Percentiles rank a stretch among this genome's conserved stretches.
phyloP scores from a whole-genome alignment of 1,140 invertebrate genomes.

The Tetranychus cinnabarinus region DNA sequence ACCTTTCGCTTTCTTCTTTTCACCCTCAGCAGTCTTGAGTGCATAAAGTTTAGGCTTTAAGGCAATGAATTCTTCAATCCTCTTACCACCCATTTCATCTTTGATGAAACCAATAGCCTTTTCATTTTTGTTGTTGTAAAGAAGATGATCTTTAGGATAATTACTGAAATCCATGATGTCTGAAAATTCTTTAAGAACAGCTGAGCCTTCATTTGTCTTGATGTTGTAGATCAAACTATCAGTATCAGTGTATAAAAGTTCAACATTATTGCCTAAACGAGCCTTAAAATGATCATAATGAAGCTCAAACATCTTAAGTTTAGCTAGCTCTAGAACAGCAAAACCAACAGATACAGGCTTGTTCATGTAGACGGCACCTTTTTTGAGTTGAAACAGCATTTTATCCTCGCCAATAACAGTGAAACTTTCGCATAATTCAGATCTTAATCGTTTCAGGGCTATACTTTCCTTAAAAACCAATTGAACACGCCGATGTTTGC shows the following conservation, averaged over 20 bases:
- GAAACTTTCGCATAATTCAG: constrained; percentile 19
- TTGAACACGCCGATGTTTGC: constrained; percentile 22
- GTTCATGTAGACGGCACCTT: constrained; percentile 11
- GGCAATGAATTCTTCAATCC: constrained; percentile 21
- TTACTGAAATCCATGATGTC: not conserved
- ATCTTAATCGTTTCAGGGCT: constrained; percentile 17
- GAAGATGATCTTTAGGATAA: constrained; percentile 1
- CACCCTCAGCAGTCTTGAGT: not conserved
- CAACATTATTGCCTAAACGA: constrained; percentile 16
- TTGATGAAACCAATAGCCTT: constrained; percentile 27
- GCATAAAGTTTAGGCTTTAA: constrained; percentile 20
- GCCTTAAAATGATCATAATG: constrained; percentile 16
- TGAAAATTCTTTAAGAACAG: constrained; percentile 16
- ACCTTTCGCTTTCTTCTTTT: not conserved
- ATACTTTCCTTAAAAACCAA: constrained; percentile 17
- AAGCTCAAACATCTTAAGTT: constrained; percentile 18
- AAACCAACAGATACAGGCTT: constrained; percentile 15
- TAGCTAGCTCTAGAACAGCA: constrained; percentile 13
- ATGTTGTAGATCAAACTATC: constrained; percentile 22
- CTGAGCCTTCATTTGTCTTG: constrained; percentile 20
- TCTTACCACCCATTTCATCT: constrained; percentile 22
- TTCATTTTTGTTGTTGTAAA: constrained; percentile 19
- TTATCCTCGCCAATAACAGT: not conserved
- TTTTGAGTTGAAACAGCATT: constrained; percentile 12
- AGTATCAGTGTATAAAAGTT: constrained; percentile 22